Evolutionary conservation across 2,113 vertebrate species (phyloP), one percentile per base, ranked within the genome.

Genomic region (Aptenodytes patagonicus): DNA sequence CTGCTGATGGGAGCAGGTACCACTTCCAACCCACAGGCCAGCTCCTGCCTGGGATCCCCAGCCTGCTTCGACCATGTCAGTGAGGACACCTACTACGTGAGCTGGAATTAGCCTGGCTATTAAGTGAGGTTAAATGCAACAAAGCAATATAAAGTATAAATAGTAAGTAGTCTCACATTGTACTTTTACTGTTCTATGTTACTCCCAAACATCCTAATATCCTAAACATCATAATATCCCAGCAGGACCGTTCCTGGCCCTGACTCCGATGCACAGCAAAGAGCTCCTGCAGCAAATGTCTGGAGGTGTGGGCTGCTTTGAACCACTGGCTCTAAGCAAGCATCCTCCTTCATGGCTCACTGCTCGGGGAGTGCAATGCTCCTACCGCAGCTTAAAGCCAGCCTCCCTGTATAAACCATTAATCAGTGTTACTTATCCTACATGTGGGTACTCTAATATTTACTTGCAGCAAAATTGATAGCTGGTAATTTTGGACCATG

Each of bases 381-480:
- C n/a, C 76, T 64, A 3, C 75, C 26, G 13, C 26, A 70, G 36
- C 62, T 71, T 28, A 64, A 68, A 66, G 58, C 80, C 80, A 54
- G 8, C 36, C 11, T 38, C 64, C 49, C 62, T 38, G 29, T 42
- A 24, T 20, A 60, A 91, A 64, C 69, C 47, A 78, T 86, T 75
- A 57, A 92, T 89, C 73, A 76, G 57, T 6, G 17, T 36, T 88
- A 36, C 62, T 87, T 90, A 51, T 83, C 36, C 64, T 62, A 40
- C 17, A 6, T 2, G 9, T 85, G 34, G 64, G 31, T 79, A 34
- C 80, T 76, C 28, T 34, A 83, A 34, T 88, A 60, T 68, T 82
- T 89, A 83, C 70, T 70, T 89, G 78, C 54, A 89, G 40, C 44
- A 86, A 73, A 90, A 60, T 5, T 86, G 83, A 60, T 83, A 84